Evolutionary conservation across 2,113 vertebrate species (phyloP).

Genomic region (Thermophis baileyi): DNA sequence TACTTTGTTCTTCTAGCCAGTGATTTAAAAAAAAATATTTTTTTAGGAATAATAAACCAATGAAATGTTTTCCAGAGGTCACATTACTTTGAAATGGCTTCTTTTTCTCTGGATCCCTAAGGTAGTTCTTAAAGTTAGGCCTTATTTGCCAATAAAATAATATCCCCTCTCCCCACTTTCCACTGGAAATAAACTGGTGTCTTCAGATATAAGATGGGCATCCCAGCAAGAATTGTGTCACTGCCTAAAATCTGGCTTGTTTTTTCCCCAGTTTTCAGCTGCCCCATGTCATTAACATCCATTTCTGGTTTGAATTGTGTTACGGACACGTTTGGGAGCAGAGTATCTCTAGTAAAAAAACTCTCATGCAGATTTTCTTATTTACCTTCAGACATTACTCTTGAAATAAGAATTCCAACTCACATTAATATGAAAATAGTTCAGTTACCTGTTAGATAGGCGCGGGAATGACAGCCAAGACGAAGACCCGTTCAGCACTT

Average conservation of each 20-base stretch:
- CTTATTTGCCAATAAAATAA: neutral
- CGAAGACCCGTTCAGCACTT: too few relatives aligned
- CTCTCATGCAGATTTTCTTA: constrained; percentile 15
- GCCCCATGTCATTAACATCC: neutral
- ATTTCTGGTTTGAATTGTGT: neutral
- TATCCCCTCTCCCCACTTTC: neutral
- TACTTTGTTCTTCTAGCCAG: neutral
- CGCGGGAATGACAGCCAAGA: too few relatives aligned
- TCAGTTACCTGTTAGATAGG: too few relatives aligned
- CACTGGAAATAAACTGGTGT: neutral
- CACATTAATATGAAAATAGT: neutral
- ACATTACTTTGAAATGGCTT: neutral
- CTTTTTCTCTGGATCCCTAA: neutral
- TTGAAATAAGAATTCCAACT: neutral
- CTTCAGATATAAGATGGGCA: neutral
- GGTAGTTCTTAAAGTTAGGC: neutral
- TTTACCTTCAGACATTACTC: neutral
- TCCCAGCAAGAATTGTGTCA: neutral
- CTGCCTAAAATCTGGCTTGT: neutral
- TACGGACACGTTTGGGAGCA: neutral
- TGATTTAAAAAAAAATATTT: neutral
- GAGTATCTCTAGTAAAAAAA: neutral
- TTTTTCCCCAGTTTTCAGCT: neutral
- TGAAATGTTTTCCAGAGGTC: neutral
- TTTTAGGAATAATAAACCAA: neutral